Evolutionary conservation across 2,888 invertebrate genomes (phyloP).

Genomic region (Lissonota sp.): DNA sequence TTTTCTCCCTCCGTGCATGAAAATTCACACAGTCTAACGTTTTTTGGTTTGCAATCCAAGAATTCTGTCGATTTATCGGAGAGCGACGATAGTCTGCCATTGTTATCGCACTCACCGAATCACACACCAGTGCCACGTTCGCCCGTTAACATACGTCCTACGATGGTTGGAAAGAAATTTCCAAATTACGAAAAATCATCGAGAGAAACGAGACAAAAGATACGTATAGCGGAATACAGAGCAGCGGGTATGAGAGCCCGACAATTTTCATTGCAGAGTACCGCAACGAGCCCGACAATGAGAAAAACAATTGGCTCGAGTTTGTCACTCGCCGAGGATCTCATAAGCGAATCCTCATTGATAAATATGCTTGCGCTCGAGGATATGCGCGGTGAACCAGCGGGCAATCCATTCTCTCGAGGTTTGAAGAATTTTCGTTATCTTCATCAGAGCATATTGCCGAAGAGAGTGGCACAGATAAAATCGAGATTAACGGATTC

Average conservation of each 20-base stretch:
- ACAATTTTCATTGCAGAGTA: slow-evolving; percentile 63
- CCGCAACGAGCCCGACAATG: slow-evolving; percentile 26
- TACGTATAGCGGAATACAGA: slow-evolving; percentile 69
- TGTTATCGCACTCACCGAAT: slow-evolving; percentile 70
- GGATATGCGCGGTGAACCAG: slow-evolving; percentile 85
- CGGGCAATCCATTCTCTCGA: slow-evolving; percentile 84
- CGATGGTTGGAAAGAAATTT: slow-evolving; percentile 69
- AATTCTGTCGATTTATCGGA: slow-evolving; percentile 73
- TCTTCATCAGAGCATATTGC: slow-evolving; percentile 87
- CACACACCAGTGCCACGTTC: slow-evolving; percentile 67
- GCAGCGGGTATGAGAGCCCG: slow-evolving; percentile 51
- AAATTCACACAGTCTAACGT: slow-evolving; percentile 73
- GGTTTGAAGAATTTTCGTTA: slow-evolving; percentile 88
- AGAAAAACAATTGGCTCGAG: slow-evolving; percentile 69
- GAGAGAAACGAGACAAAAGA: slow-evolving; percentile 60
- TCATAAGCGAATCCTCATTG: slow-evolving; percentile 82
- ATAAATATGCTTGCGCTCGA: slow-evolving; percentile 85
- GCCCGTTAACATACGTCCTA: slow-evolving; percentile 60
- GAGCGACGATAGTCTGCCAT: slow-evolving; percentile 75
- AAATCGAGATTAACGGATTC: slow-evolving; percentile 84
- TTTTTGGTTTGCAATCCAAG: slow-evolving; percentile 75
- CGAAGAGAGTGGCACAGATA: slow-evolving; percentile 87
- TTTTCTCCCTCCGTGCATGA: slow-evolving; percentile 73
- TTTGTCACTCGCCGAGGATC: slow-evolving; percentile 76
- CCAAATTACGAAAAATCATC: slow-evolving; percentile 68